A percentile compares a stretch with the other conserved stretches of the same genome.
Evolutionary conservation across 2,113 vertebrate species (phyloP).

Genomic region (Nyctereutes procyonoides): DNA sequence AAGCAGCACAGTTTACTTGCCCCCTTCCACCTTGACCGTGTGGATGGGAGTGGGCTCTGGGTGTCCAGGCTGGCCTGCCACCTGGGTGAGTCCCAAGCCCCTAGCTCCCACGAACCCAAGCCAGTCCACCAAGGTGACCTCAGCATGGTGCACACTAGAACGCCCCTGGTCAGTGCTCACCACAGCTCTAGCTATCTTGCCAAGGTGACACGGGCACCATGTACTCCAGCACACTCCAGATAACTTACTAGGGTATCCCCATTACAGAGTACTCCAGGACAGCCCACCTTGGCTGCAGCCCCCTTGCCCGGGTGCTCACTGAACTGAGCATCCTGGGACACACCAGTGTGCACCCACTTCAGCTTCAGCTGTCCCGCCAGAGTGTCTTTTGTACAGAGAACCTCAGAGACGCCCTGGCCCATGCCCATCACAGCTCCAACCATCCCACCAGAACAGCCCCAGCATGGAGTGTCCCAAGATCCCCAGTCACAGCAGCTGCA

Average conservation of each 20-base stretch:
- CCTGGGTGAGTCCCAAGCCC: neutral
- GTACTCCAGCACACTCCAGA: neutral
- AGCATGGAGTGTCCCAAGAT: neutral
- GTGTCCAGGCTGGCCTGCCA: neutral
- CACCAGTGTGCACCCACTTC: neutral
- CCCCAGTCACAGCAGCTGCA: neutral
- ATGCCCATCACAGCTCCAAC: neutral
- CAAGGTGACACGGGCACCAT: neutral
- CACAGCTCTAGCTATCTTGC: neutral
- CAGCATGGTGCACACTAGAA: neutral
- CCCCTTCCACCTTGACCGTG: neutral
- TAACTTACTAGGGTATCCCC: neutral
- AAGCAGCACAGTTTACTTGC: neutral
- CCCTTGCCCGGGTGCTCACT: neutral
- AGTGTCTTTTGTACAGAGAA: neutral
- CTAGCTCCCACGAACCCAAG: neutral
- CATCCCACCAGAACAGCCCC: neutral
- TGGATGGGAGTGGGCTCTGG: neutral
- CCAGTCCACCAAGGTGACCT: neutral
- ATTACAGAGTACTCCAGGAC: neutral
- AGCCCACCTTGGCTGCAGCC: neutral
- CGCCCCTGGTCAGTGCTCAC: neutral
- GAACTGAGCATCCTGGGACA: neutral
- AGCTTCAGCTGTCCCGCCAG: neutral
- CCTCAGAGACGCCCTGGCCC: neutral